Conservation (phyloP, 1,140 invertebrate genomes). For the Stegodyphus dumicola region DNA sequence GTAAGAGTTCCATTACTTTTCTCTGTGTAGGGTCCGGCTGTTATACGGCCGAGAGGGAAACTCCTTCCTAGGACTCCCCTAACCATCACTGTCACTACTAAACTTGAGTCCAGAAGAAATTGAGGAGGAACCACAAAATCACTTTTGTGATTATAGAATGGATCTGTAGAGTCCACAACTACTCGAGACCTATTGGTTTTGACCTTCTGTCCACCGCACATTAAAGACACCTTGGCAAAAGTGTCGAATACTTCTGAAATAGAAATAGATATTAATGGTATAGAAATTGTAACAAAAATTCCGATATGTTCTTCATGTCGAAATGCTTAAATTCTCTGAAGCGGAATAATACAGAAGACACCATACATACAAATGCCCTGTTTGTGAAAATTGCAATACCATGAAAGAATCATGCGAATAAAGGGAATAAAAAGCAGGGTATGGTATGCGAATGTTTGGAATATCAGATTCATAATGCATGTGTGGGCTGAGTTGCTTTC, state of each 20-base stretch:
- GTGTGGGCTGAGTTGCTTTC: no score
- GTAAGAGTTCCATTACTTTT: slow-evolving; percentile 11
- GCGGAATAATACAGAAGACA: no score
- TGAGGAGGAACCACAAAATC: slow-evolving; percentile 51
- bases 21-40: slow-evolving; percentile 37
- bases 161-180: slow-evolving; percentile 3
- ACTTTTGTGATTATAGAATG: slow-evolving; percentile 44
- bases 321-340: no score
- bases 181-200: slow-evolving; percentile 45
- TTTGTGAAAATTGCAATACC: no score
- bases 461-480: no score
- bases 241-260: slow-evolving; percentile 42
- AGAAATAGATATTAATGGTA: not conserved
- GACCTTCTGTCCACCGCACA: slow-evolving; percentile 55
- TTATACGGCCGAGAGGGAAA: slow-evolving; percentile 32
- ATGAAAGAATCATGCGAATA: no score
- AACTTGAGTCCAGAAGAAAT: slow-evolving; percentile 34
- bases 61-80: slow-evolving; percentile 32
- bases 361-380: no score
- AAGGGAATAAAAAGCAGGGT: no score
- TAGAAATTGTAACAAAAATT: no score
- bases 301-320: no score
- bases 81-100: slow-evolving; percentile 39
- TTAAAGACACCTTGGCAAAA: slow-evolving; percentile 53
- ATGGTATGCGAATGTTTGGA: no score